Percentiles rank a stretch among this genome's conserved stretches.
These are phyloP conservation scores for Epinephelus lanceolatus DNA, from an alignment of 2,113 vertebrate genomes.

Conservation along the genomic window DNA sequence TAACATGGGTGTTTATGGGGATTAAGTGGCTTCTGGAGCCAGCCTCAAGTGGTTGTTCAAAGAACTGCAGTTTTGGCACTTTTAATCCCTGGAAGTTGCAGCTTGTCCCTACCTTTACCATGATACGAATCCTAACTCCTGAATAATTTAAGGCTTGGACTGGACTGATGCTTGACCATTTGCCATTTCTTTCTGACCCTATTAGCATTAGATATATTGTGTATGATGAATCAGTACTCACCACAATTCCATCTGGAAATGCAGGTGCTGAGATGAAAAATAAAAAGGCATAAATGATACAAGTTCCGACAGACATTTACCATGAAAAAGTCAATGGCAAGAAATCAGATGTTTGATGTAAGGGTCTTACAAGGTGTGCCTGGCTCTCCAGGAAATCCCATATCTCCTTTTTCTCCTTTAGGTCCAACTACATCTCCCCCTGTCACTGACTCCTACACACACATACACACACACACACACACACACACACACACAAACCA, in stretches of 20 bases:
- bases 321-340: too few species aligned
- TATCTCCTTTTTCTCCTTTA: slow-evolving; percentile 93
- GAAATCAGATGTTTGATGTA: background rate
- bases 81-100: too few species aligned
- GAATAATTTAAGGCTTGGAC: background rate
- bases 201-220: background rate
- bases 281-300: background rate
- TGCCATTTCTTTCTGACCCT: background rate
- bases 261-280: slow-evolving; percentile 45
- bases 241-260: slow-evolving; percentile 67
- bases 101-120: background rate
- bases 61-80: too few species aligned
- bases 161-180: background rate
- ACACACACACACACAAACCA: slow-evolving; percentile 24
- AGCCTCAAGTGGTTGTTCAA: too few species aligned
- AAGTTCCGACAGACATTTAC: background rate
- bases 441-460: slow-evolving; percentile 50
- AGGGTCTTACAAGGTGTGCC: slow-evolving; percentile 85
- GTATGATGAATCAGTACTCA: slow-evolving; percentile 42
- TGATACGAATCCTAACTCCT: background rate
- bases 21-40: too few species aligned
- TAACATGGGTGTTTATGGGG: too few species aligned
- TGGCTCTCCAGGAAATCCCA: slow-evolving; percentile 86
- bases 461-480: slow-evolving; percentile 20
- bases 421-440: slow-evolving; percentile 33